Conservation (phyloP, 2,797 vertebrate species). For the Tapera naevia region DNA sequence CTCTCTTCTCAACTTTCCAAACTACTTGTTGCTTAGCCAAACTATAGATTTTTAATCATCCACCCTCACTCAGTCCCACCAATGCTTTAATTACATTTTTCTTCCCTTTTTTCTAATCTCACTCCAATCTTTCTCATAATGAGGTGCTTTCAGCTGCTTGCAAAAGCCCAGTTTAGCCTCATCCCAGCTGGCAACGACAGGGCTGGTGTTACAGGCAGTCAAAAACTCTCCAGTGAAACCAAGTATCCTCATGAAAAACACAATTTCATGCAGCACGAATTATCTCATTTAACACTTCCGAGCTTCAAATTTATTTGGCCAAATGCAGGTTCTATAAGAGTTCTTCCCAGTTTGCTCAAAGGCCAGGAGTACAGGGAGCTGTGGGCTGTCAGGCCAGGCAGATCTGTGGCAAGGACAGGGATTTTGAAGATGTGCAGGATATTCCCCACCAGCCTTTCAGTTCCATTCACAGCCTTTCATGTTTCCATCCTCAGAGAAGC, state of each 20-base stretch:
- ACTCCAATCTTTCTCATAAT: neutral
- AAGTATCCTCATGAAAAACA: neutral
- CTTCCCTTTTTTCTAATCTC: neutral
- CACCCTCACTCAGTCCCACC: neutral
- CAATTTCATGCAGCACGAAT: neutral
- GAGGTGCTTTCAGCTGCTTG: neutral
- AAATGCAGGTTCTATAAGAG: neutral
- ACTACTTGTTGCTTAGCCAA: neutral
- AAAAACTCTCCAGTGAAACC: neutral
- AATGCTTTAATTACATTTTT: neutral
- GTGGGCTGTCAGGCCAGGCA: rapidly evolving
- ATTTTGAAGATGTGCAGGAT: neutral
- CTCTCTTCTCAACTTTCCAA: neutral
- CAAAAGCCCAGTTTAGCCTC: neutral
- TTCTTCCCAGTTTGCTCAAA: neutral
- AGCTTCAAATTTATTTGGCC: neutral
- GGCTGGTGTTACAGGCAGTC: rapidly evolving
- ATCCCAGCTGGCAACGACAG: neutral
- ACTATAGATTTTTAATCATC: neutral
- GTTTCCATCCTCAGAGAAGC: neutral
- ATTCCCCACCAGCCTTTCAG: neutral
- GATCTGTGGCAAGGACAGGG: neutral
- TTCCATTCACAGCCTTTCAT: neutral
- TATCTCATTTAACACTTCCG: neutral
- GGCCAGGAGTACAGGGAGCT: neutral